These are phyloP conservation scores for Syrphus vitripennis DNA, from an alignment of 2,888 invertebrate species.

Conservation along the genomic window DNA sequence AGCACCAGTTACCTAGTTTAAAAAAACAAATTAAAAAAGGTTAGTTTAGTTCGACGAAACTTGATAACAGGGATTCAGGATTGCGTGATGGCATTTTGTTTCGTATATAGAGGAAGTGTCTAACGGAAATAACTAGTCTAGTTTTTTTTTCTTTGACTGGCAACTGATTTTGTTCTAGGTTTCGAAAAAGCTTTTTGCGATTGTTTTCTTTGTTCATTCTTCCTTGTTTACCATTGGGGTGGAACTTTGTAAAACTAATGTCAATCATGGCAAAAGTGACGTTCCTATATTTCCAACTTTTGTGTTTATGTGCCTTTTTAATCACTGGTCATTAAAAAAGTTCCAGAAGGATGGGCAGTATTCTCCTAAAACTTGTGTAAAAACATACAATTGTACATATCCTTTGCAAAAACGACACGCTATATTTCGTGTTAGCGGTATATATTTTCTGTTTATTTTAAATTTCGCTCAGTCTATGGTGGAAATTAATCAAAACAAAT, in stretches of 20 bases:
- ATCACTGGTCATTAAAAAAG: conserved; percentile 45
- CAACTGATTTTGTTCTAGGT: not conserved
- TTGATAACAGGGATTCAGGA: not conserved
- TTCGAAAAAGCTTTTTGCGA: not conserved
- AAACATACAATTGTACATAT: conserved; percentile 31
- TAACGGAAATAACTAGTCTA: not conserved
- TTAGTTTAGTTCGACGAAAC: not conserved
- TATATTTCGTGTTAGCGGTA: conserved; percentile 38
- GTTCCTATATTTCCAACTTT: not conserved
- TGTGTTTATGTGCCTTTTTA: conserved; percentile 31
- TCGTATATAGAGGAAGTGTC: conserved; percentile 24
- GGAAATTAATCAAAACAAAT: conserved; percentile 40
- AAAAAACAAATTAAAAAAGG: not conserved
- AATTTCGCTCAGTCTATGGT: not conserved
- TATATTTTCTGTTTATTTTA: conserved; percentile 1
- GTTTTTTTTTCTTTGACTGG: not conserved
- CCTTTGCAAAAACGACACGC: conserved; percentile 55
- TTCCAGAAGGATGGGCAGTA: conserved; percentile 38
- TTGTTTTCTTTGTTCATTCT: not conserved
- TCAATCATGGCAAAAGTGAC: not conserved
- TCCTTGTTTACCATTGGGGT: not conserved
- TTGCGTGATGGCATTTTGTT: conserved; percentile 11
- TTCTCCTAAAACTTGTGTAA: conserved; percentile 5
- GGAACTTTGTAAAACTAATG: not conserved
- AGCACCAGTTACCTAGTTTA: conserved; percentile 5